Evolutionary conservation across 2,888 invertebrate genomes (phyloP), one percentile per base, ranked within the genome.

Genomic region (Eristalis tenax): DNA sequence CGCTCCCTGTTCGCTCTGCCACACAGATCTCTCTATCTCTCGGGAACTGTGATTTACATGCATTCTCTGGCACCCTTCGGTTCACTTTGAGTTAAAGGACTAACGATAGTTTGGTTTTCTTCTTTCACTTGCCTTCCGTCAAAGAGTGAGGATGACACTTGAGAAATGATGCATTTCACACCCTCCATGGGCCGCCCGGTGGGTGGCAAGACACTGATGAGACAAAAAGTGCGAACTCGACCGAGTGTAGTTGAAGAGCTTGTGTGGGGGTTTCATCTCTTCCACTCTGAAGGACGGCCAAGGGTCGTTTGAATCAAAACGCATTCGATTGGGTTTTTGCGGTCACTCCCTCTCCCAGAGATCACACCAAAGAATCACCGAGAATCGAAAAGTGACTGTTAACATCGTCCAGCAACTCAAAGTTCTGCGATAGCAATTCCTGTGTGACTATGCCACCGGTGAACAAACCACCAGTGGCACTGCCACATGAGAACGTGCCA

Each of bases 21-120:
- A 18, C 50, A 38, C 32, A 32, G 32, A 13, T 13, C 4, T 50
- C 8, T 18, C 8, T 32, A 8, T 32, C 50, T 50, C 50, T 50
- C 6, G 50, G 50, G 66, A 83, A 87, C 83, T 87, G 76, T 73
- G 83, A 18, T 50, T 83, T 80, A 68, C 83, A 87, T 87, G 79
- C 79, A 79, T 76, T 61, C 68, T 71, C 68, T 73, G 71, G 57
- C 74, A 73, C 38, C 50, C 82, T 50, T 71, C 83, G 59, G 83
- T 80, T 83, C 79, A 70, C 74, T 68, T 65, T 18, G 78, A 75
- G 78, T 74, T 75, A 71, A 83, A 80, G 87, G 83, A 83, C 83
- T 68, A 76, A 40, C 75, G 64, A 83, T 83, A 83, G 83, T 83
- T 86, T 85, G 71, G 81, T 74, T 28, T 5, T 32, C 10, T 32